These are phyloP conservation scores for Labia minor DNA, from an alignment of 2,888 invertebrate species.

Conservation along the genomic window DNA sequence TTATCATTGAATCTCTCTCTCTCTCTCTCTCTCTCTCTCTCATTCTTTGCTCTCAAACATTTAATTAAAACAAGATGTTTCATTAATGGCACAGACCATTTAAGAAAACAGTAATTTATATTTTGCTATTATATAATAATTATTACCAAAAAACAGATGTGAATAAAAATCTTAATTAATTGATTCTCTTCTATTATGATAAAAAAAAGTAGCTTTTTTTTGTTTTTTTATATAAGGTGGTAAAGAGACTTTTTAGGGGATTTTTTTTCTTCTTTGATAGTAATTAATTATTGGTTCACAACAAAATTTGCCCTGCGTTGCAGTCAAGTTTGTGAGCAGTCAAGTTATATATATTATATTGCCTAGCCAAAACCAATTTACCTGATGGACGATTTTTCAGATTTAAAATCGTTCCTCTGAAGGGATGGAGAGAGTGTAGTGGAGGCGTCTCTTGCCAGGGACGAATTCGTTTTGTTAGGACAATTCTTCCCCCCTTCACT, in stretches of 20 bases:
- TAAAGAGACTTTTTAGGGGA: neutral
- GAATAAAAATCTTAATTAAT: no score
- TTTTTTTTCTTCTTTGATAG: neutral
- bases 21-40: no score
- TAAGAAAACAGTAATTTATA: no score
- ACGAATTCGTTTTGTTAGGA: neutral
- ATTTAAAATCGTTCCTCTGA: neutral
- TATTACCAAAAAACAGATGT: no score
- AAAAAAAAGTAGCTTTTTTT: no score
- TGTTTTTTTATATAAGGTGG: neutral
- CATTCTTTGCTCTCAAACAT: no score
- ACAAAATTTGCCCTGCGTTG: neutral
- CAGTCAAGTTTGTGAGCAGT: neutral
- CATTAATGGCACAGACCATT: no score
- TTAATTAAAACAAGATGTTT: no score
- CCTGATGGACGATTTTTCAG: constrained; percentile 8
- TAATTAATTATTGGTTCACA: neutral
- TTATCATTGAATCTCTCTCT: no score
- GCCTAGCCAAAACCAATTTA: constrained; percentile 1
- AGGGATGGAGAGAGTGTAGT: neutral
- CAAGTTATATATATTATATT: neutral
- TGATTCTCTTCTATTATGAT: no score
- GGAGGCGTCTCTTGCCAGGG: no score
- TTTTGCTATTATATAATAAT: no score
- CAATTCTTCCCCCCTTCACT: neutral